Base-by-base conservation (phyloP, 2,888 invertebrate species). In the Cancer borealis region DNA sequence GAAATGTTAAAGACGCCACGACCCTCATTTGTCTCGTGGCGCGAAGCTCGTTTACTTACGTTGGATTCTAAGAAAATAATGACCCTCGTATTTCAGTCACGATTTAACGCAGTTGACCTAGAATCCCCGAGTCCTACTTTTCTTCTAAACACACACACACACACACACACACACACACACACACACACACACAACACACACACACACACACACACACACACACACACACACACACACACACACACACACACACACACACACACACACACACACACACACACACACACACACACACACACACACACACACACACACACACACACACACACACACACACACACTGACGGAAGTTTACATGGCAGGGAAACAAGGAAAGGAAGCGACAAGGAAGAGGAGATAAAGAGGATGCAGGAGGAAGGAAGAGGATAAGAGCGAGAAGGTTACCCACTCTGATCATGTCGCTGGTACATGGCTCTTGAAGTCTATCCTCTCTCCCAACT, bases 1-100 rank as follows among this genome's bases (percentile, higher is more conserved):
- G 39, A 30, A 84, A n/a, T 84, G 84, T 84, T 30, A 14, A 84
- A 84, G 84, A 84, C 84, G 84, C 84, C 84, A 10, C 17, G 10
- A 39, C 84, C 26, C 84, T 39, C 84, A 39, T 84, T 84, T 84
- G 84, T 84, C 84, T 39, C 84, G 84, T 84, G 84, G 39, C 84
- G 39, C 84, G 14, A 39, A 84, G 39, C 84, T 84, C 84, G 84
- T 39, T 39, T 30, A 39, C 39, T 17, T 39, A 39, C 39, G 39
- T 84, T 84, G 84, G 39, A 84, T 84, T 84, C 84, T 39, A 84
- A 84, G 84, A 84, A 84, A 84, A 84, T 84, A 84, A 84, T 84
- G 84, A 84, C 39, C 39, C 84, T 84, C 84, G 39, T 84, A 84
- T 84, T 84, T 84, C 17, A 84, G 84, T 39, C 84, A 84, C 84